A percentile compares a stretch with the other conserved stretches of the same genome.
Conservation (phyloP, 2,888 invertebrate species). For the Hoplodrina blanda region DNA sequence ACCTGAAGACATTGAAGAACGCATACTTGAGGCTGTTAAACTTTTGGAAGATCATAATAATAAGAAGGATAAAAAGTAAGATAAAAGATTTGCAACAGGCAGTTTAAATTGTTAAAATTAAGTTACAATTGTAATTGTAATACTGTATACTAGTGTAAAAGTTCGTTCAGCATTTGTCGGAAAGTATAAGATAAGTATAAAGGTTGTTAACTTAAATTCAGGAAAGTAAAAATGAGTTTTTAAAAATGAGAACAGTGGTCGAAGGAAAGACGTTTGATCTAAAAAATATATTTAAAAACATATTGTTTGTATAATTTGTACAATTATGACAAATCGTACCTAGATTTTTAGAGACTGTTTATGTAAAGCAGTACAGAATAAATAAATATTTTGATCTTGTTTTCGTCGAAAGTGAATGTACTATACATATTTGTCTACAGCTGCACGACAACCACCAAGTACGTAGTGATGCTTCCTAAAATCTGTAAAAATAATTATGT, state of each 20-base stretch:
- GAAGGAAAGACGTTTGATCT: too few species aligned
- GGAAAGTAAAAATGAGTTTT: too few species aligned
- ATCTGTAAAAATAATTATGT: constrained; percentile 63
- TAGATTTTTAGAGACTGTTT: background rate
- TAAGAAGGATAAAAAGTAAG: constrained; percentile 48
- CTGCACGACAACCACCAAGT: constrained; percentile 69
- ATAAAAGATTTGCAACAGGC: background rate
- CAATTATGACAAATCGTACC: too few species aligned
- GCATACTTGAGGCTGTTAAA: constrained; percentile 67
- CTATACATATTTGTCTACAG: constrained; percentile 36
- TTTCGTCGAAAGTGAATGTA: too few species aligned
- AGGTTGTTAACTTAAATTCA: too few species aligned
- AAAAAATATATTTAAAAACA: too few species aligned
- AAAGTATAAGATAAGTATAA: too few species aligned
- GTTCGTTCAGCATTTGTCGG: too few species aligned
- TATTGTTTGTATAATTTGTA: too few species aligned
- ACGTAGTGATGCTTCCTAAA: constrained; percentile 69
- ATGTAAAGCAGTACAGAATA: background rate
- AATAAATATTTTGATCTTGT: background rate
- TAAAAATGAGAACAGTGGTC: too few species aligned
- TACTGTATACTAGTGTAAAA: too few species aligned
- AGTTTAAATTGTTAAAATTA: background rate
- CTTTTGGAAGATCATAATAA: constrained; percentile 74
- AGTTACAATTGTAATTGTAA: background rate
- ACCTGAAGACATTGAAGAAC: constrained; percentile 72